Percentiles rank a stretch among this genome's conserved stretches.
Evolutionary conservation across 2,113 vertebrate species (phyloP).

Genomic region (Neodontobutis hainanensis): DNA sequence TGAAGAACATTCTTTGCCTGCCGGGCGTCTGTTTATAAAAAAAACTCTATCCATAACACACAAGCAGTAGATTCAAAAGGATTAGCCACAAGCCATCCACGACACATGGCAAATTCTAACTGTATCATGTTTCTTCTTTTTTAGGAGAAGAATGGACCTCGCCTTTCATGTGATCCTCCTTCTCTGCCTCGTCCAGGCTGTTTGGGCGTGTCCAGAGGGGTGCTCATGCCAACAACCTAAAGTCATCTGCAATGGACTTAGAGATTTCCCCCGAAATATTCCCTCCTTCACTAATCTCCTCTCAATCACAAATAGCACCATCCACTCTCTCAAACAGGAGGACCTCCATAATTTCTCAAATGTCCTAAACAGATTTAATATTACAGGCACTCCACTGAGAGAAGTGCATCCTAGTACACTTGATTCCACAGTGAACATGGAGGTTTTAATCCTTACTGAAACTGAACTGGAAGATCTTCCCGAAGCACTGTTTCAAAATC

Average conservation of each 20-base stretch:
- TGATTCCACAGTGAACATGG: slow-evolving; percentile 55
- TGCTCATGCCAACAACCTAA: slow-evolving; percentile 53
- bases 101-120: neutral
- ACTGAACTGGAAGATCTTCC: slow-evolving; percentile 69
- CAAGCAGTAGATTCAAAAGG: slow-evolving; percentile 1
- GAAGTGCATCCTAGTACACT: slow-evolving; percentile 67
- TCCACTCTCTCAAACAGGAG: slow-evolving; percentile 61
- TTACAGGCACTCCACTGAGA: slow-evolving; percentile 51
- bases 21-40: slow-evolving; percentile 31
- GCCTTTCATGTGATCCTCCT: slow-evolving; percentile 48
- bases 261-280: slow-evolving; percentile 63
- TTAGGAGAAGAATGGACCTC: slow-evolving; percentile 65
- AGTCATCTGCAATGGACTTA: slow-evolving; percentile 49
- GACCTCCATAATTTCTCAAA: slow-evolving; percentile 56
- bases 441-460: slow-evolving; percentile 33
- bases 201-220: slow-evolving; percentile 60
- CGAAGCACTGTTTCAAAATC: slow-evolving; percentile 78
- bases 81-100: neutral
- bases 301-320: slow-evolving; percentile 43
- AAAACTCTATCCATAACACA: slow-evolving; percentile 39
- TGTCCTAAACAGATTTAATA: slow-evolving; percentile 31
- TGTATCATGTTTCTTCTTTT: slow-evolving; percentile 29
- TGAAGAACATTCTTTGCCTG: slow-evolving; percentile 32
- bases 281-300: slow-evolving; percentile 42
- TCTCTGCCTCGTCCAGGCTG: slow-evolving; percentile 45